Evolutionary conservation across 2,113 vertebrate genomes (phyloP), one percentile per base, ranked within the genome.

Genomic region (Microtus richardsoni): DNA sequence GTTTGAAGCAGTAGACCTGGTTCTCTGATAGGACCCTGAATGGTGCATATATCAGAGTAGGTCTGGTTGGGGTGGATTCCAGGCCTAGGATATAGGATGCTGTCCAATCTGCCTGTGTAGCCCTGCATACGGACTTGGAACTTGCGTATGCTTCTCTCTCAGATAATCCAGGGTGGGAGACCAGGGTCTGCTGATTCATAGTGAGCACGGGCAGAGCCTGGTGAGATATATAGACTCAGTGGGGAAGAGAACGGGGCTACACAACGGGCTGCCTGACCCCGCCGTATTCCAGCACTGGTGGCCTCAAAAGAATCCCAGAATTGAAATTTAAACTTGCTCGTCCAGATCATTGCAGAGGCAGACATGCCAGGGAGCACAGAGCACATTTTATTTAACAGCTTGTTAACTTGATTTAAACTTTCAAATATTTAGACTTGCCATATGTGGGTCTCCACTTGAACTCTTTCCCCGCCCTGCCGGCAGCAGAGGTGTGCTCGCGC

Each of bases 381-480:
- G 85, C 1, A 0, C 41, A 62, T 82, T 96, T 97, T 91, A 94
- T 94, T 95, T 77, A 96, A 97, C 58, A 93, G 77, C 89, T 96
- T 68, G 60, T 93, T 93, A 92, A 73, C 66, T 88, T 95, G 77
- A 88, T 62, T 93, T 84, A 93, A 95, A 88, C 94, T 82, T 94
- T 60, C 60, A 89, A 95, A 82, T 95, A 94, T 97, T 96, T 92
- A 97, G 71, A 93, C 71, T 93, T 95, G 74, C 4, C 89, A 79
- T 68, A 58, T 58, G 36, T 64, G 80, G 52, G 41, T 90, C 84
- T 96, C 90, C 58, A 54, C 87, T 86, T 95, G 85, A 77, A 77
- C 82, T 64, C 9, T 91, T 71, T 58, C 54, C 21, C 47, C 26
- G 22, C 36, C 71, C 36, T 28, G 49, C 74, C 60, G 78, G 44